Evolutionary conservation across 2,797 vertebrate genomes (phyloP), one percentile per base, ranked within the genome.

Genomic region (Emys orbicularis): DNA sequence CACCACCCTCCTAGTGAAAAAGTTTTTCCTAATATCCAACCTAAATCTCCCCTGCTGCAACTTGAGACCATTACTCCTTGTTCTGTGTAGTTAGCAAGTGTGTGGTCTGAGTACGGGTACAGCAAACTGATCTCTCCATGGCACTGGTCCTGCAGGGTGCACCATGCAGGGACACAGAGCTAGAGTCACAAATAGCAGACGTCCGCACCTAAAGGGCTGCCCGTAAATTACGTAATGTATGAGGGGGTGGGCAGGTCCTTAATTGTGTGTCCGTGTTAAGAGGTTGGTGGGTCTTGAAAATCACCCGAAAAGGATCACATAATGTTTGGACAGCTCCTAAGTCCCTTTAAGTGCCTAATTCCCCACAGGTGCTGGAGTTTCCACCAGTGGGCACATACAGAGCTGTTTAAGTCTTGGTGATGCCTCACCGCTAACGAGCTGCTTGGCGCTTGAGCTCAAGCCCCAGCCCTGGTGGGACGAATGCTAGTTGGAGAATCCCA

Each of bases 161-260:
- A n/a, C 65, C 37, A 5, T 21, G 31, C 31, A 16, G 31, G 59
- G 59, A 61, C 31, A 15, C 31, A 8, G 59, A 61, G 59, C 31
- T 61, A 6, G 57, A 6, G 2, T 16, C 29, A 59, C 57, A 13
- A 13, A 59, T 31, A 8, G 31, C 31, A 31, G 13, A 61, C 15
- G 4, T 61, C 6, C 16, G 59, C 59, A 61, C 13, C 31, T 34
- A 34, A 34, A 13, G 57, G 29, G 6, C 6, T 34, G 13, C 34
- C 59, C 31, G 8, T 61, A 61, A 61, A 34, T 3, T 25, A 8
- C 1, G 13, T 0, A 15, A 4, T 8, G 27, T 65, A 4, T 25
- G 47, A 27, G 10, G 0, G 3, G 18, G 47, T 2, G 5, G 2
- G 13, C 18, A 8, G 16, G 18, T n/a, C 34, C 31, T n/a, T 65